Conservation (phyloP, 2,888 invertebrate genomes). For the Phasia obesa region DNA sequence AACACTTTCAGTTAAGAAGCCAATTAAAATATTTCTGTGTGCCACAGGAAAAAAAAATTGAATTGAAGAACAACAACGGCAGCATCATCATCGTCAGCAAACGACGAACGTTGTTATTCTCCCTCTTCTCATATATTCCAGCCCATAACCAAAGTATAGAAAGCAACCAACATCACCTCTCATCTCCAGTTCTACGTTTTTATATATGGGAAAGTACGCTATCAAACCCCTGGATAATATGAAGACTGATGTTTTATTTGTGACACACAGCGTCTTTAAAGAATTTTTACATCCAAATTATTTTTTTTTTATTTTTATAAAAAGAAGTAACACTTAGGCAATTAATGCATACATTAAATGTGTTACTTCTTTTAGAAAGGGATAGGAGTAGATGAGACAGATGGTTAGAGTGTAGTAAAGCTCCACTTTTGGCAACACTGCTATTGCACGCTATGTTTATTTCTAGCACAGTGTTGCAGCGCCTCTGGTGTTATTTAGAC, state of each 20-base stretch:
- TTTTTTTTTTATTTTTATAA: too few relatives aligned
- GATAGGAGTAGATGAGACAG: too few relatives aligned
- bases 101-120: constrained; percentile 44
- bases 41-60: constrained; percentile 43
- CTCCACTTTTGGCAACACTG: too few relatives aligned
- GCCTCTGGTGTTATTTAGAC: too few relatives aligned
- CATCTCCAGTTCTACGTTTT: constrained; percentile 25
- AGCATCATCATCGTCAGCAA: constrained; percentile 44
- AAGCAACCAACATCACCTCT: constrained; percentile 48
- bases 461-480: too few relatives aligned
- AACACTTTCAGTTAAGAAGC: constrained; percentile 82
- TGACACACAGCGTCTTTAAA: background rate
- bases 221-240: background rate
- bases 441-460: too few relatives aligned
- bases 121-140: constrained; percentile 42
- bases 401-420: too few relatives aligned
- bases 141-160: constrained; percentile 22
- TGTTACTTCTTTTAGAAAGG: too few relatives aligned
- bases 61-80: constrained; percentile 36
- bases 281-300: too few relatives aligned
- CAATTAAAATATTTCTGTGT: constrained; percentile 80
- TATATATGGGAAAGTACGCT: constrained; percentile 10
- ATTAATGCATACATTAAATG: too few relatives aligned
- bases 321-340: too few relatives aligned
- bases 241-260: background rate